These are phyloP conservation scores for Calephelis nemesis DNA, from an alignment of 1,140 invertebrate species.

Conservation along the genomic window DNA sequence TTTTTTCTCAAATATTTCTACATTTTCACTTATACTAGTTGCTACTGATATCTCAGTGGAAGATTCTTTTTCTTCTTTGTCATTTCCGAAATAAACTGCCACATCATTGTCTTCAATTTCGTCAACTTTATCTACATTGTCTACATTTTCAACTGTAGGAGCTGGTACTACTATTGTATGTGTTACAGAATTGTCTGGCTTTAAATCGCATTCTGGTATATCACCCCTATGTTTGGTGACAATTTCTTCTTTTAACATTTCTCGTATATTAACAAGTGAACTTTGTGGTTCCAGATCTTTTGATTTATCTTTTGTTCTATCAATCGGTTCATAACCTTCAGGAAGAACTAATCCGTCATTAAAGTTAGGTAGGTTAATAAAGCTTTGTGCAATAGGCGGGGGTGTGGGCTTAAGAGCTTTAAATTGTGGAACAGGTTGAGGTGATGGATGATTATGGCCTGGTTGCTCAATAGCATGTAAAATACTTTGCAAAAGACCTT, in stretches of 20 bases:
- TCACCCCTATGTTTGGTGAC: conserved; percentile 54
- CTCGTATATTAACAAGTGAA: conserved; percentile 44
- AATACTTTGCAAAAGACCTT: conserved; percentile 88
- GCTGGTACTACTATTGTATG: conserved; percentile 60
- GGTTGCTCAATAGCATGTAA: conserved; percentile 77
- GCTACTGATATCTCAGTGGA: conserved; percentile 74
- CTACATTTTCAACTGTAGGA: conserved; percentile 45
- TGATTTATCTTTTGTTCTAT: conserved; percentile 48
- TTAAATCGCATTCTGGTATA: conserved; percentile 61
- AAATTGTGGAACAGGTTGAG: conserved; percentile 22
- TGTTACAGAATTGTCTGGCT: conserved; percentile 55
- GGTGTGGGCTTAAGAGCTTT: not conserved
- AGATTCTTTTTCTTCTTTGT: conserved; percentile 42
- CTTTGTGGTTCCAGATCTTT: conserved; percentile 50
- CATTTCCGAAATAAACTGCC: conserved; percentile 75
- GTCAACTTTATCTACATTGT: conserved; percentile 56
- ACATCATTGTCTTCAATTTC: conserved; percentile 79
- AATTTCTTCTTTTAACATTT: conserved; percentile 41
- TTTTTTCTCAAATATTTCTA: conserved; percentile 33
- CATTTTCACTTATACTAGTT: conserved; percentile 63
- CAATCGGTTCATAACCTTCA: conserved; percentile 65
- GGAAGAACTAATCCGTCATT: conserved; percentile 52
- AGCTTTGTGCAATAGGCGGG: not conserved
- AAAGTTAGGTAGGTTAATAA: conserved; percentile 23
- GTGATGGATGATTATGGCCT: conserved; percentile 29